Conservation (phyloP, 1,140 invertebrate genomes). For the Acyrthosiphon pisum region DNA sequence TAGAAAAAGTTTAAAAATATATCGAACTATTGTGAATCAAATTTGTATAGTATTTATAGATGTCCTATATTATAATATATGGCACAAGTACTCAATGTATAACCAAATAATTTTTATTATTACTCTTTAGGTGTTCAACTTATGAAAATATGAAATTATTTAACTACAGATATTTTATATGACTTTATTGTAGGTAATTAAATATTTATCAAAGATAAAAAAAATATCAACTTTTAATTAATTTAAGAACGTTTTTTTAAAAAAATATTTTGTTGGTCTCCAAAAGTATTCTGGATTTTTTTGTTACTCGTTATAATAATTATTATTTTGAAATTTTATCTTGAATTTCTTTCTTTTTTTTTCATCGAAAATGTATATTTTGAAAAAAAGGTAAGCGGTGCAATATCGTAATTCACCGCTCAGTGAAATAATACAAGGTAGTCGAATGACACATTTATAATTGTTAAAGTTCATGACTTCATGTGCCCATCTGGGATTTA, state of each 20-base stretch:
- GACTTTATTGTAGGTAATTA: neutral
- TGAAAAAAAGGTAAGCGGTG: neutral
- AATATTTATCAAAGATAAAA: neutral
- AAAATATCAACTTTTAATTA: neutral
- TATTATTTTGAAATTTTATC: neutral
- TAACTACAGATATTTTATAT: neutral
- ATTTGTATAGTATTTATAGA: neutral
- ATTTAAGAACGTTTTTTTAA: neutral
- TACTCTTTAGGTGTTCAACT: neutral
- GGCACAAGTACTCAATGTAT: no score
- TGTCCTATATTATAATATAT: neutral
- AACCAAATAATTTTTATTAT: no score
- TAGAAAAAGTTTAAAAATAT: no score
- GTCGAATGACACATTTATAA: neutral
- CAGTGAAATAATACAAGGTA: neutral
- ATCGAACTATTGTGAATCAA: no score
- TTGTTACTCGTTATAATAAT: neutral
- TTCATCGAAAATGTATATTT: neutral
- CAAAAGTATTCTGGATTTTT: fast-evolving
- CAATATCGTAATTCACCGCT: neutral
- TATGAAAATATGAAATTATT: neutral
- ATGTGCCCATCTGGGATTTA: neutral
- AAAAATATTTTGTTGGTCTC: neutral
- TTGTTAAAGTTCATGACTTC: neutral
- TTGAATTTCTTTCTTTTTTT: neutral